A percentile compares a stretch with the other conserved stretches of the same genome.
phyloP scores from a whole-genome alignment of 2,888 invertebrate species.

The Ophion obscuratus region DNA sequence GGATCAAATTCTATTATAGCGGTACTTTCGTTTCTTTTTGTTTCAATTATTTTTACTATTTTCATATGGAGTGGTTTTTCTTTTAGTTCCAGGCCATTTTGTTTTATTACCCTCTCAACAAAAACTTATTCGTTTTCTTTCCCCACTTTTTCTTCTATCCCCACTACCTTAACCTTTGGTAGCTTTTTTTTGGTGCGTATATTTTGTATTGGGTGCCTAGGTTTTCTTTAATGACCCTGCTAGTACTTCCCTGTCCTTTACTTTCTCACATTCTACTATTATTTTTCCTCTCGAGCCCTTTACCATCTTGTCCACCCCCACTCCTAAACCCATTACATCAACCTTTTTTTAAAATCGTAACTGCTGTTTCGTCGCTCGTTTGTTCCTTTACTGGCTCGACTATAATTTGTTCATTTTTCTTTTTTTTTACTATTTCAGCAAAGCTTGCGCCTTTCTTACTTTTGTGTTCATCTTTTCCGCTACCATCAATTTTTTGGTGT shows the following conservation, averaged over 20 bases:
- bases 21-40: neutral
- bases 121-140: slow-evolving; percentile 40
- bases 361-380: slow-evolving; percentile 49
- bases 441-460: no score
- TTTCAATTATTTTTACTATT: slow-evolving; percentile 19
- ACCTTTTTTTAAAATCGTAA: slow-evolving; percentile 56
- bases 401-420: no score
- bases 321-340: slow-evolving; percentile 48
- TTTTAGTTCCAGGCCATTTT: slow-evolving; percentile 35
- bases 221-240: slow-evolving; percentile 44
- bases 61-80: slow-evolving; percentile 20
- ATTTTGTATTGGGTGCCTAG: slow-evolving; percentile 49
- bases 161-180: slow-evolving; percentile 31
- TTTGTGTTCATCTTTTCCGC: no score
- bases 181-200: slow-evolving; percentile 20
- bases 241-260: slow-evolving; percentile 36
- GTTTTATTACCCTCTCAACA: slow-evolving; percentile 43
- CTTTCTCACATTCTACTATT: slow-evolving; percentile 50
- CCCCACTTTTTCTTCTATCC: slow-evolving; percentile 46
- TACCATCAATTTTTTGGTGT: no score
- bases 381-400: no score
- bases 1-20: slow-evolving; percentile 44
- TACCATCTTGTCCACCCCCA: slow-evolving; percentile 39
- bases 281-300: slow-evolving; percentile 41
- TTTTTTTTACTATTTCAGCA: no score